Percentiles rank a stretch among this genome's conserved stretches.
Conservation (phyloP, 2,797 vertebrate genomes). For the Thripadectes ignobilis region DNA sequence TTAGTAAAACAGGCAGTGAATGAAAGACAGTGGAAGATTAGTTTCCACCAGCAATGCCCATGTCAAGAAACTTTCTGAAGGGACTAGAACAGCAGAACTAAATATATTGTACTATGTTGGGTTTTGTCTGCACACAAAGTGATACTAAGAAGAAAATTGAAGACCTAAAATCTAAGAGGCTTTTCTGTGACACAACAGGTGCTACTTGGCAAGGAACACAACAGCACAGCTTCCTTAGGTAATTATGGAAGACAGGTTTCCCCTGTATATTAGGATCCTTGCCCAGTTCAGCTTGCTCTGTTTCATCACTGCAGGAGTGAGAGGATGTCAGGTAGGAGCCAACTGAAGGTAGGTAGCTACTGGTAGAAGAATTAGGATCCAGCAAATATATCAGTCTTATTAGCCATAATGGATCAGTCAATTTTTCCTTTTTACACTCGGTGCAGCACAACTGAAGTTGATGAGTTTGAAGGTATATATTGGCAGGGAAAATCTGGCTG, state of each 20-base stretch:
- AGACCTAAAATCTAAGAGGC: background rate
- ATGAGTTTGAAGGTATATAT: conserved; percentile 2
- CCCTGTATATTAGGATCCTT: background rate
- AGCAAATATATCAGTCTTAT: background rate
- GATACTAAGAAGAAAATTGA: background rate
- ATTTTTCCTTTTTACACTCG: background rate
- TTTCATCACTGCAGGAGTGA: background rate
- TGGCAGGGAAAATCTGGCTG: background rate
- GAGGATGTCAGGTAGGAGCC: background rate
- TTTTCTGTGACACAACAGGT: background rate
- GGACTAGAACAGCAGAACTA: background rate
- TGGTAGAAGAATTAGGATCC: background rate
- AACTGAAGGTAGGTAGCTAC: background rate
- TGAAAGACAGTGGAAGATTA: background rate
- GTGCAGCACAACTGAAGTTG: background rate
- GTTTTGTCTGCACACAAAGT: background rate
- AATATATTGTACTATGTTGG: background rate
- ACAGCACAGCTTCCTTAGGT: background rate
- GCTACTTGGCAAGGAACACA: background rate
- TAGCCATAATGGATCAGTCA: background rate
- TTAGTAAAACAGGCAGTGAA: background rate
- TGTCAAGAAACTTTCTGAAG: background rate
- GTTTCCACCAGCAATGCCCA: background rate
- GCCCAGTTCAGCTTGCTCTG: background rate
- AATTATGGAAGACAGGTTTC: background rate